Evolutionary conservation across 2,797 vertebrate genomes (phyloP).

Genomic region (Astyanax mexicanus): DNA sequence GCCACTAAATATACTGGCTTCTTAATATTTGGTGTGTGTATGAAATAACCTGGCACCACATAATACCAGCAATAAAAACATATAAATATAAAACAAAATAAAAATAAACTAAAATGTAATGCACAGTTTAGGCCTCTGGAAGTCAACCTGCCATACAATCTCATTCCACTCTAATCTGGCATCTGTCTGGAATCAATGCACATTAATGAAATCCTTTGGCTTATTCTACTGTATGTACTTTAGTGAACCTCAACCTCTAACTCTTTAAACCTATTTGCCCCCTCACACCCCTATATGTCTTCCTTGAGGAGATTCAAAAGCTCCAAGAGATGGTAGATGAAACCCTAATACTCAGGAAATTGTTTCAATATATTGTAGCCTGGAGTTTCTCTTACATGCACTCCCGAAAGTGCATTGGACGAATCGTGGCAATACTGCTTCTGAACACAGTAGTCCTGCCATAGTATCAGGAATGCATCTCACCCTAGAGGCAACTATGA

Average conservation of each 20-base stretch:
- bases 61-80: too few species aligned
- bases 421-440: background rate
- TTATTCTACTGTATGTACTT: background rate
- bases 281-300: background rate
- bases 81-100: too few species aligned
- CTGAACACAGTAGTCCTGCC: background rate
- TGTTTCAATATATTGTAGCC: conserved; percentile 23
- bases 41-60: background rate
- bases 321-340: background rate
- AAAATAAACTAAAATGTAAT: too few species aligned
- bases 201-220: background rate
- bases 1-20: too few species aligned
- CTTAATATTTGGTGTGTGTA: too few species aligned
- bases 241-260: background rate
- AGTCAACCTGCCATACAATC: background rate
- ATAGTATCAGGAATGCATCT: background rate
- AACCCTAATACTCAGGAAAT: conserved; percentile 34
- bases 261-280: background rate
- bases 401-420: conserved; percentile 14
- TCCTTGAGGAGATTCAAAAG: background rate
- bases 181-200: background rate
- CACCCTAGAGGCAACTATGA: conserved; percentile 37
- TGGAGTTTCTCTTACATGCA: conserved; percentile 36
- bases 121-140: background rate
- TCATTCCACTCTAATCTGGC: background rate